These are phyloP conservation scores for Scalopus aquaticus DNA, from an alignment of 2,113 vertebrate species.

Conservation along the genomic window DNA sequence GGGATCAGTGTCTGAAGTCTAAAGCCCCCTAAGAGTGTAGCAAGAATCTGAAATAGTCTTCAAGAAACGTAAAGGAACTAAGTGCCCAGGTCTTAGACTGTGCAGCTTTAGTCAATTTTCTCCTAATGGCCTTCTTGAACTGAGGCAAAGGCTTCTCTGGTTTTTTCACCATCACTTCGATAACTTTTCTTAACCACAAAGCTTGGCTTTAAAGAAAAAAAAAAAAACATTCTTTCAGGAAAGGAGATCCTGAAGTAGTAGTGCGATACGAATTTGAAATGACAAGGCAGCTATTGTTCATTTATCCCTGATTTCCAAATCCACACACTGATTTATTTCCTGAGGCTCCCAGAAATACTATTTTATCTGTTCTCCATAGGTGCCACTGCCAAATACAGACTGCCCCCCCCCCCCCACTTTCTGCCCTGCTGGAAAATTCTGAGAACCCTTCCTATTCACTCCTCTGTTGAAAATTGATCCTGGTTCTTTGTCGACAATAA, in stretches of 20 bases:
- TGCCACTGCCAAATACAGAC: neutral
- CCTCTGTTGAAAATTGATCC: neutral
- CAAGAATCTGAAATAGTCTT: constrained; percentile 47
- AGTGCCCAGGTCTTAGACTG: neutral
- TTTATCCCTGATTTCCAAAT: neutral
- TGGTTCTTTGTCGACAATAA: neutral
- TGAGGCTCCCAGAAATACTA: neutral
- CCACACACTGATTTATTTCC: neutral
- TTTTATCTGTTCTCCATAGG: neutral
- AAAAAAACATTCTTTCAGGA: neutral
- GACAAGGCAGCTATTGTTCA: neutral
- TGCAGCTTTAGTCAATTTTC: neutral
- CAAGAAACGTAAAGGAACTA: neutral
- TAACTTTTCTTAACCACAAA: constrained; percentile 30
- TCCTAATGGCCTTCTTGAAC: neutral
- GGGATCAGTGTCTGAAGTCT: constrained; percentile 27
- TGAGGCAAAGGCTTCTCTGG: neutral
- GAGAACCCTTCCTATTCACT: neutral
- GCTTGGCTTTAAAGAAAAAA: neutral
- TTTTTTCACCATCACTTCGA: neutral
- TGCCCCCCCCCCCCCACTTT: neutral
- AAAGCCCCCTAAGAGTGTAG: neutral
- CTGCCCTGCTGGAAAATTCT: neutral
- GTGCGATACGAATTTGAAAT: neutral
- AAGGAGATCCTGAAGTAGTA: neutral